These are phyloP conservation scores for Pagetopsis macropterus DNA, from an alignment of 2,797 vertebrate genomes.

Conservation along the genomic window DNA sequence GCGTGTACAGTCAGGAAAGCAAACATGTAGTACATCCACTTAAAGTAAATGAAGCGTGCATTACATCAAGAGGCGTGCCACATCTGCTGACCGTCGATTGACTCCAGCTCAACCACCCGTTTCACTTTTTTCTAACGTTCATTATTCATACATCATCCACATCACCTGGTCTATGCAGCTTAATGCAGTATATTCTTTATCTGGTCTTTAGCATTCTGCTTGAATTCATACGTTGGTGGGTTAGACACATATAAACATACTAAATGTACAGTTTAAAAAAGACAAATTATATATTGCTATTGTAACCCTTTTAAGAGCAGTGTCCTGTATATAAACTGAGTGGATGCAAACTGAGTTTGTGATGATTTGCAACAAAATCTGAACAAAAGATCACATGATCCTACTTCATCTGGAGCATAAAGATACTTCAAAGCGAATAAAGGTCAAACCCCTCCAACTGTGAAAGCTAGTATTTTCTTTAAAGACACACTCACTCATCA, in stretches of 20 bases:
- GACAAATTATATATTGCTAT: background rate
- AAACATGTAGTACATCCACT: slow-evolving; percentile 11
- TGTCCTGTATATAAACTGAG: background rate
- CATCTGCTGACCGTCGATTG: slow-evolving; percentile 10
- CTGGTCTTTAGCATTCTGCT: background rate
- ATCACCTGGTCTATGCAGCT: background rate
- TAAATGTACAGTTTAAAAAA: background rate
- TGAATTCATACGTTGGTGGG: background rate
- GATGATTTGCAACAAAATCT: background rate
- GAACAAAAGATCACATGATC: background rate
- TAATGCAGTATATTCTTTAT: background rate
- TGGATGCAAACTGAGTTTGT: background rate
- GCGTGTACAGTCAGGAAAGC: slow-evolving; percentile 27
- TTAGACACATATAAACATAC: background rate
- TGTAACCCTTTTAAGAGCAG: background rate
- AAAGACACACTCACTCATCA: background rate
- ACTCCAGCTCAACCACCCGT: slow-evolving; percentile 23
- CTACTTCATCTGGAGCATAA: background rate
- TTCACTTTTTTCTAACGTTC: slow-evolving; percentile 27
- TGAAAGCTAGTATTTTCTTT: background rate
- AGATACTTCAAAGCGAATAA: background rate
- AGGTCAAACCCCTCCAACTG: background rate
- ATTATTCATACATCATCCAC: slow-evolving; percentile 34
- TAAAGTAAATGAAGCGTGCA: slow-evolving; percentile 19
- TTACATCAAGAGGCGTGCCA: slow-evolving; percentile 11